Percentiles rank a stretch among this genome's conserved stretches.
Evolutionary conservation across 2,888 invertebrate species (phyloP).

Genomic region (Lymantria monacha): DNA sequence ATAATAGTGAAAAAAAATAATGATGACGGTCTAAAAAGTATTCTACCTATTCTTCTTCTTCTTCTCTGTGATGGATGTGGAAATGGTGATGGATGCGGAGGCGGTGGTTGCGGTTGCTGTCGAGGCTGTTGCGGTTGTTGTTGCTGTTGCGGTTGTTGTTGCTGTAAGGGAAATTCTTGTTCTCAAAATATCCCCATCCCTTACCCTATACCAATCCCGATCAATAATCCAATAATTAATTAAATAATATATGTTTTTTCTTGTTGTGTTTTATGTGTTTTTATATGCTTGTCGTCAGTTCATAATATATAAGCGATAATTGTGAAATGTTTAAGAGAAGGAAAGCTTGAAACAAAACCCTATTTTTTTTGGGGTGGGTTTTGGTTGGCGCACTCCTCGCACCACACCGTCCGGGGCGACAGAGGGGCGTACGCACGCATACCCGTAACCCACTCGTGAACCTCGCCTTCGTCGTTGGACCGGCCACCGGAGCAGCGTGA

Average conservation of each 20-base stretch:
- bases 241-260: constrained; percentile 4
- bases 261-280: not conserved
- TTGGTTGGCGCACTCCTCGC: too few relatives aligned
- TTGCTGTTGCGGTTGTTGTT: constrained; percentile 19
- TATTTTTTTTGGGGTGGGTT: too few relatives aligned
- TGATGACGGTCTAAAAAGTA: constrained; percentile 39
- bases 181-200: constrained; percentile 46
- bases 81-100: constrained; percentile 27
- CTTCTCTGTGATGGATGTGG: constrained; percentile 42
- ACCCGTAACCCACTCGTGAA: too few relatives aligned
- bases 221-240: constrained; percentile 35
- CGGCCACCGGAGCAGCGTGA: too few relatives aligned
- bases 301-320: too few relatives aligned
- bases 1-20: constrained; percentile 46
- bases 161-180: constrained; percentile 1
- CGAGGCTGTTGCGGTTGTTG: constrained; percentile 13
- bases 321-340: too few relatives aligned
- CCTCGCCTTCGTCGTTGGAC: too few relatives aligned
- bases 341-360: too few relatives aligned
- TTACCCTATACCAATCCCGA: constrained; percentile 48
- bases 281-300: too few relatives aligned
- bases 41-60: constrained; percentile 51
- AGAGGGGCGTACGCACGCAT: too few relatives aligned
- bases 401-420: too few relatives aligned
- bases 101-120: constrained; percentile 28